Evolutionary conservation across 1,140 invertebrate genomes (phyloP).

Genomic region (Plectrocnemia conspersa): DNA sequence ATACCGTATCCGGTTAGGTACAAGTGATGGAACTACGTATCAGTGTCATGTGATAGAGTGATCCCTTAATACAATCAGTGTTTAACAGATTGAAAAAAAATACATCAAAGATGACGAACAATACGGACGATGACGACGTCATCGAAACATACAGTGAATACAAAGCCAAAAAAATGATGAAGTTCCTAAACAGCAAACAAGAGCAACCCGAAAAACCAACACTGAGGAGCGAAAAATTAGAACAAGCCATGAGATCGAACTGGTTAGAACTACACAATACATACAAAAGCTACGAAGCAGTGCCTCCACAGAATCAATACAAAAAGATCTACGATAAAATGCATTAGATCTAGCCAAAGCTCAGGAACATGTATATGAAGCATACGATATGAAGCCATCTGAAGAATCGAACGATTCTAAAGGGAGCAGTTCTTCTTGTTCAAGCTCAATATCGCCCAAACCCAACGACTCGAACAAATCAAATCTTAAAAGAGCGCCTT

Average conservation of each 20-base stretch:
- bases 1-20: too few relatives aligned
- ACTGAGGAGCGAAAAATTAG: conserved; percentile 31
- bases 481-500: conserved; percentile 50
- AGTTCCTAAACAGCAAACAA: conserved; percentile 29
- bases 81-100: too few relatives aligned
- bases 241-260: conserved; percentile 32
- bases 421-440: conserved; percentile 23
- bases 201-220: conserved; percentile 28
- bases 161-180: conserved; percentile 35
- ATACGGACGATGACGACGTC: conserved; percentile 33
- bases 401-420: conserved; percentile 20
- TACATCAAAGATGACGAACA: conserved; percentile 35
- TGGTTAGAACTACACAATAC: conserved; percentile 34
- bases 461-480: conserved; percentile 24
- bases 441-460: conserved; percentile 25
- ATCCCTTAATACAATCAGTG: too few relatives aligned
- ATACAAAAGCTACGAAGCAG: conserved; percentile 29
- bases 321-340: conserved; percentile 25
- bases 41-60: too few relatives aligned
- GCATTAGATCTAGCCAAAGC: conserved; percentile 14
- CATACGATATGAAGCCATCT: conserved; percentile 26
- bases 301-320: conserved; percentile 13
- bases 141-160: conserved; percentile 34
- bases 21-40: too few relatives aligned
- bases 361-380: conserved; percentile 33